Conservation (phyloP, 2,113 vertebrate species). For the Rhinolophus sinicus region DNA sequence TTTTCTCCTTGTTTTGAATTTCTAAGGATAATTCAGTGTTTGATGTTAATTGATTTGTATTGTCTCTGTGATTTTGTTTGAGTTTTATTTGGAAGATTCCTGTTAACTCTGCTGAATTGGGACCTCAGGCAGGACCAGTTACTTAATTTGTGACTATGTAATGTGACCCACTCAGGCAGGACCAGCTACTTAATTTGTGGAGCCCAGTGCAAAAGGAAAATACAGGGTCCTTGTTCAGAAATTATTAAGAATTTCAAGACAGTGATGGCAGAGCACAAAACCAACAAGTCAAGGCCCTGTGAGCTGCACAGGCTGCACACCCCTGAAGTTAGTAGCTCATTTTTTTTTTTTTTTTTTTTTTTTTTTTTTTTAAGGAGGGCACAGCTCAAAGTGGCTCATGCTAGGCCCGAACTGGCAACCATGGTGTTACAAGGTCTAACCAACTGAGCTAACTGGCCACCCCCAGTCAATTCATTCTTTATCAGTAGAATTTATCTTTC, state of each 20-base stretch:
- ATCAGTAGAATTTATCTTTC: not conserved
- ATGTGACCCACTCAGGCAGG: not conserved
- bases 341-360: too few species aligned
- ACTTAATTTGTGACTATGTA: too few species aligned
- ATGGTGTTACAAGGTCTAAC: too few species aligned
- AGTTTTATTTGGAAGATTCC: not conserved
- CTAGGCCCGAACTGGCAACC: too few species aligned
- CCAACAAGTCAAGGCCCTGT: not conserved
- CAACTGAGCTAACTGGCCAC: too few species aligned
- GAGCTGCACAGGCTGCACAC: not conserved
- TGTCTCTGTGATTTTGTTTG: not conserved
- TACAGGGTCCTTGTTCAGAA: not conserved
- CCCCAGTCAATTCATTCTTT: not conserved
- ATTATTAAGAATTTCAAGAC: not conserved
- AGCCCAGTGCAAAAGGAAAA: not conserved
- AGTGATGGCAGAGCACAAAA: not conserved
- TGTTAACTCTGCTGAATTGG: not conserved
- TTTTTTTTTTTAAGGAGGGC: too few species aligned
- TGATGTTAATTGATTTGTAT: not conserved
- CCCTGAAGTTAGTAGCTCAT: not conserved
- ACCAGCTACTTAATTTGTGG: not conserved
- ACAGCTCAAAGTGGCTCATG: too few species aligned
- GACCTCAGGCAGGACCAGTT: not conserved
- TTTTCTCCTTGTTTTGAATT: constrained; percentile 12
- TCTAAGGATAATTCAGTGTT: not conserved